Conservation (phyloP, 2,113 vertebrate genomes). For the Indicator indicator region DNA sequence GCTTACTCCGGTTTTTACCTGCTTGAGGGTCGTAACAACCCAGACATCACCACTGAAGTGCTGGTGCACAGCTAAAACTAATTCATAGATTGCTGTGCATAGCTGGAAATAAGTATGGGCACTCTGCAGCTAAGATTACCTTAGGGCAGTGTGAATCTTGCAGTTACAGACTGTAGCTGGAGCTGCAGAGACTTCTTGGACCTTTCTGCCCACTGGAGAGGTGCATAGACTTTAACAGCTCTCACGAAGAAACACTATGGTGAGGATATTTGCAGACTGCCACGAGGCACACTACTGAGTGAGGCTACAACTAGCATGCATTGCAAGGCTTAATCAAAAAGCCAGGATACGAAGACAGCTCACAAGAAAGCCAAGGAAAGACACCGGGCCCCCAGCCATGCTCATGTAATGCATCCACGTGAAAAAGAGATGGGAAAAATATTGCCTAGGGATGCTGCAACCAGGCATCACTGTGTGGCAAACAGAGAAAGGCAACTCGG, state of each 20-base stretch:
- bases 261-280: not conserved
- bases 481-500: not conserved
- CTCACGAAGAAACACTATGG: accelerated
- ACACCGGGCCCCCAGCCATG: not conserved
- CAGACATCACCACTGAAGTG: not conserved
- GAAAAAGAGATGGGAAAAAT: not conserved
- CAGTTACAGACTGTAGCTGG: not conserved
- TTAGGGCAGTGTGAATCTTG: not conserved
- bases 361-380: not conserved
- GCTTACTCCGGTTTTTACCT: not conserved
- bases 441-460: not conserved
- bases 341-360: not conserved
- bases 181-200: not conserved
- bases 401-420: not conserved
- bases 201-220: not conserved
- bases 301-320: not conserved
- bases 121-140: not conserved
- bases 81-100: not conserved
- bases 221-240: not conserved
- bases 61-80: not conserved
- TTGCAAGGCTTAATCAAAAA: not conserved
- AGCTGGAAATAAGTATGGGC: not conserved
- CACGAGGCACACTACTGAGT: not conserved
- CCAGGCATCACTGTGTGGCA: not conserved
- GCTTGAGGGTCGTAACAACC: not conserved